These are phyloP conservation scores for Eublepharis macularius DNA, from an alignment of 2,113 vertebrate genomes.

Conservation along the genomic window DNA sequence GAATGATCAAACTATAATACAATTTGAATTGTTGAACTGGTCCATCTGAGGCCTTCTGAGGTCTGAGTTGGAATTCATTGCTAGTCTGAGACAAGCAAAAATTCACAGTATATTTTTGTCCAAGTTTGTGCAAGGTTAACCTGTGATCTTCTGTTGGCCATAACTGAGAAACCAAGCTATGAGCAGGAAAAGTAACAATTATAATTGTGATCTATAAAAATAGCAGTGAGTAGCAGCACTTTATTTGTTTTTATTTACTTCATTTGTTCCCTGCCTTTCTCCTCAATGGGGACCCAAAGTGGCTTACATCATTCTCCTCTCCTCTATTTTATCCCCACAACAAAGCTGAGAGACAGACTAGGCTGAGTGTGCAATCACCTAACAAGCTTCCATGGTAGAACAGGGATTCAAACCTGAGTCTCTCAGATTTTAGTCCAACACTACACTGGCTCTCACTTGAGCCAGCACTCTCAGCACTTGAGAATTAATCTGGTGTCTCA, in stretches of 20 bases:
- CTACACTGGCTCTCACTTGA: too few relatives aligned
- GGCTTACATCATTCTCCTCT: too few relatives aligned
- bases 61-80: neutral
- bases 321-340: too few relatives aligned
- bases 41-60: neutral
- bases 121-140: neutral
- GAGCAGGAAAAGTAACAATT: neutral
- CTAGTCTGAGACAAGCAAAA: neutral
- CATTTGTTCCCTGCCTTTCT: too few relatives aligned
- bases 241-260: too few relatives aligned
- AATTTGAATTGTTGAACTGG: neutral
- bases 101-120: neutral
- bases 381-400: too few relatives aligned
- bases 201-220: neutral
- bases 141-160: neutral
- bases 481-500: neutral
- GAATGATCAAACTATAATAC: neutral
- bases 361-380: too few relatives aligned
- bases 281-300: too few relatives aligned
- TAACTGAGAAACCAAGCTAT: neutral
- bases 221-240: neutral
- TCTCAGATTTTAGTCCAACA: too few relatives aligned
- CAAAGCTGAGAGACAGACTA: too few relatives aligned
- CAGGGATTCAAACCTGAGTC: too few relatives aligned
- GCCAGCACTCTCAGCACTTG: too few relatives aligned